phyloP scores from a whole-genome alignment of 2,888 invertebrate genomes.

The Pterostichus niger region DNA sequence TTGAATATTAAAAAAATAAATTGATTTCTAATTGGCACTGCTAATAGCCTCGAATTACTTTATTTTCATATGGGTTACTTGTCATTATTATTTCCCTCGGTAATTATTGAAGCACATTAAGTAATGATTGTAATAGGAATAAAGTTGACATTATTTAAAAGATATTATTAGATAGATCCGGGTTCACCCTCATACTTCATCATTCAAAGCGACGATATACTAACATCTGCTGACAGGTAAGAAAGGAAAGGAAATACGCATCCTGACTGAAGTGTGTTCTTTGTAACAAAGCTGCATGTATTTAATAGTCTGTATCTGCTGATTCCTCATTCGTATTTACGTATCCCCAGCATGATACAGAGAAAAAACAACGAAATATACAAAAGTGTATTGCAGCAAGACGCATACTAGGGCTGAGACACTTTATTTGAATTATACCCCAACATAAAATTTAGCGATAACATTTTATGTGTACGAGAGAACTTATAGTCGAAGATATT shows the following conservation, averaged over 20 bases:
- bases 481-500: constrained; percentile 37
- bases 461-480: constrained; percentile 59
- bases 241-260: constrained; percentile 23
- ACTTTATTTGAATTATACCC: constrained; percentile 64
- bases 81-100: too few relatives aligned
- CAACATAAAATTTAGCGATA: constrained; percentile 63
- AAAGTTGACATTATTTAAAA: too few relatives aligned
- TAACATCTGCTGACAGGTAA: neutral
- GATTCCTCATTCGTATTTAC: constrained; percentile 45
- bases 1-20: too few relatives aligned
- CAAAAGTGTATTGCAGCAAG: constrained; percentile 58
- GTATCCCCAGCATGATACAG: constrained; percentile 17
- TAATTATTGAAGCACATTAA: too few relatives aligned
- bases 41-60: too few relatives aligned
- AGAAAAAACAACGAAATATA: constrained; percentile 37
- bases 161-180: too few relatives aligned
- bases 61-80: too few relatives aligned
- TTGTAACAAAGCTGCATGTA: constrained; percentile 36
- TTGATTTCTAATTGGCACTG: too few relatives aligned
- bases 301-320: constrained; percentile 34
- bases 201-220: too few relatives aligned
- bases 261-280: constrained; percentile 2
- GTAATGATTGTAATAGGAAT: too few relatives aligned
- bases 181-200: too few relatives aligned
- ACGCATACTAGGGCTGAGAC: constrained; percentile 52